Evolutionary conservation across 2,797 vertebrate species (phyloP), one percentile per base, ranked within the genome.

Genomic region (Esox lucius): DNA sequence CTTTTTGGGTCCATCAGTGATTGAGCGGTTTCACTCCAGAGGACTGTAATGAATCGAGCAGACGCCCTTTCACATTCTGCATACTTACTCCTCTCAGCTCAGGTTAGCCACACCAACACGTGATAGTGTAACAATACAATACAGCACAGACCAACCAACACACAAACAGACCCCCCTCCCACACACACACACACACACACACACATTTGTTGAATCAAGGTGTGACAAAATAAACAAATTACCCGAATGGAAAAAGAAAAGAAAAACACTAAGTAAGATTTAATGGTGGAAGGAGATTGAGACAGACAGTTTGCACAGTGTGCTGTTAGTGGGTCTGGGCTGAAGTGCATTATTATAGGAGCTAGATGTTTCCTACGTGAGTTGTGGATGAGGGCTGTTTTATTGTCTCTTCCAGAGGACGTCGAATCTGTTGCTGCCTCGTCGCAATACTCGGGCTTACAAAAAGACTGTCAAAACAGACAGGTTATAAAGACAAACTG

Each of bases 391-490:
- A 84, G 80, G 73, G 82, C 73, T 66, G 53, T 48, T 78, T 64
- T 66, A 56, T 68, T 69, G 33, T 67, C 26, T 72, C 71, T 75
- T 42, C 59, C 75, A 82, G 75, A 90, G 89, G 88, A 89, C 88
- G 87, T 87, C 90, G 85, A 84, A 77, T 86, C 86, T 89, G 49
- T 16, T 74, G 86, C 79, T 79, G 69, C 68, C 77, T 85, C 84
- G 78, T 80, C 84, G 81, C 70, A 70, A 77, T 86, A 76, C 85
- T 85, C 90, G 83, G 88, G 87, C 83, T 89, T 82, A 81, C 70
- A 78, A 64, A 65, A 87, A 83, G 69, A 53, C 6, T 83, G 82
- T 84, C 85, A 84, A 80, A 79, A 82, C 86, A 82, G 83, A 42
- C 78, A 80, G 75, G 64, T 78, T 74, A 76, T 78, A 79, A 83